phyloP scores from a whole-genome alignment of 1,140 invertebrate species.

The Zaprionus taronus region DNA sequence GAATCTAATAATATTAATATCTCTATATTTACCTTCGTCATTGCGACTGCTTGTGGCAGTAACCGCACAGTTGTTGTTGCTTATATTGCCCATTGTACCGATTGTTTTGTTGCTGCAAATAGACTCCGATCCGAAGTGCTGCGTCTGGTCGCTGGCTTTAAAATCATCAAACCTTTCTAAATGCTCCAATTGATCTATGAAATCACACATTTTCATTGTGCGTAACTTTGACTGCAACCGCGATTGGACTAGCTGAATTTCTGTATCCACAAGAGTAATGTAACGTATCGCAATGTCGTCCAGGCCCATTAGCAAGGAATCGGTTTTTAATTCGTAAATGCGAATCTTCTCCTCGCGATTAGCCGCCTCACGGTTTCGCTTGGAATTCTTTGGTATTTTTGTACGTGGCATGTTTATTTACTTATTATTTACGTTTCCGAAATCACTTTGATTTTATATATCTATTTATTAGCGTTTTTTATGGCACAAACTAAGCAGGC shows the following conservation, averaged over 20 bases:
- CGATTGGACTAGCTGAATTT: constrained; percentile 40
- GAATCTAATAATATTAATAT: neutral
- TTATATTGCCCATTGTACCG: constrained; percentile 20
- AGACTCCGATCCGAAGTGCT: constrained; percentile 53
- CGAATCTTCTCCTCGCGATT: constrained; percentile 77
- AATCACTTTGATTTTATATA: constrained; percentile 8
- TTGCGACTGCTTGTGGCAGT: constrained; percentile 56
- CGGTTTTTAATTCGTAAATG: constrained; percentile 70
- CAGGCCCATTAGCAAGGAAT: constrained; percentile 54
- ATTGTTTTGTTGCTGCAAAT: constrained; percentile 46
- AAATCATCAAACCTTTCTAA: constrained; percentile 55
- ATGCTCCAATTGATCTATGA: constrained; percentile 41
- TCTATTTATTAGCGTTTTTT: neutral
- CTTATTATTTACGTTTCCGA: neutral
- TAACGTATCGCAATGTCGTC: constrained; percentile 55
- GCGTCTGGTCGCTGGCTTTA: constrained; percentile 71
- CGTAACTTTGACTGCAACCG: constrained; percentile 56
- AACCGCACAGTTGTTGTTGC: constrained; percentile 13
- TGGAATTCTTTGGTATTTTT: constrained; percentile 78
- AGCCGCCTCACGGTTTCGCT: constrained; percentile 76
- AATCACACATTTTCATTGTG: constrained; percentile 60
- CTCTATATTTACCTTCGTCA: constrained; percentile 64
- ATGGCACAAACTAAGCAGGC: constrained; percentile 10
- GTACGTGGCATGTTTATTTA: constrained; percentile 74
- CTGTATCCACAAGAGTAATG: constrained; percentile 43